Conservation (phyloP, 2,888 invertebrate species). For the Diarsia brunnea region DNA sequence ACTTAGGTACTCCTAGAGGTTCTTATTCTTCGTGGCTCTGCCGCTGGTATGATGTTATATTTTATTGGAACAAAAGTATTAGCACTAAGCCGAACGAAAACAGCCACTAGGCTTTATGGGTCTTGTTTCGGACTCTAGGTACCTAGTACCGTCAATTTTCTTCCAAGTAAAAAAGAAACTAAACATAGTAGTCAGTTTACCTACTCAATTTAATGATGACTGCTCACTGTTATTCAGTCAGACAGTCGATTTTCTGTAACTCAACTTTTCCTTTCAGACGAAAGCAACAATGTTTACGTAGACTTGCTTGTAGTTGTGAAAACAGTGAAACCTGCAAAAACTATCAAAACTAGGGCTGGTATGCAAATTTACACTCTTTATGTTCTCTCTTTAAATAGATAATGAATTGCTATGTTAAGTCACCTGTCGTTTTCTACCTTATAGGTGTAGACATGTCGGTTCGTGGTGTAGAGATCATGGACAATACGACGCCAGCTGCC, state of each 20-base stretch:
- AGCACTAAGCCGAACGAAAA: neutral
- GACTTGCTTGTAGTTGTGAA: conserved; percentile 94
- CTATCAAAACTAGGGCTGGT: conserved; percentile 92
- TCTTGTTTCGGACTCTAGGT: neutral
- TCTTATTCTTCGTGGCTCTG: neutral
- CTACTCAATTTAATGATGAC: neutral
- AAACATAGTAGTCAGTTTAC: neutral
- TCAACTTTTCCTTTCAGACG: conserved; percentile 74
- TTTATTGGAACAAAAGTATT: neutral
- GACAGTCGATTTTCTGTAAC: neutral
- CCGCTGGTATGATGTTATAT: neutral
- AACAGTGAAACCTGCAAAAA: conserved; percentile 91
- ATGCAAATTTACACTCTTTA: conserved; percentile 18
- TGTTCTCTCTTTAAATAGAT: neutral
- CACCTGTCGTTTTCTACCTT: conserved; percentile 34
- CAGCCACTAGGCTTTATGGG: neutral
- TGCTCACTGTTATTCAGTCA: no score
- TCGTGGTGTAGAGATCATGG: conserved; percentile 92
- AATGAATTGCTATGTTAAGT: neutral
- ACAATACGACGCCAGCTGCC: conserved; percentile 91
- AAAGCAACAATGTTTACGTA: conserved; percentile 87
- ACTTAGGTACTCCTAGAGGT: neutral
- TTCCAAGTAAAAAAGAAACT: neutral
- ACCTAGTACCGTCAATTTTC: no score
- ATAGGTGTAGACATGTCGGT: conserved; percentile 89